A percentile compares a stretch with the other conserved stretches of the same genome.
Conservation (phyloP, 2,797 vertebrate genomes). For the Diplodus sargus region DNA sequence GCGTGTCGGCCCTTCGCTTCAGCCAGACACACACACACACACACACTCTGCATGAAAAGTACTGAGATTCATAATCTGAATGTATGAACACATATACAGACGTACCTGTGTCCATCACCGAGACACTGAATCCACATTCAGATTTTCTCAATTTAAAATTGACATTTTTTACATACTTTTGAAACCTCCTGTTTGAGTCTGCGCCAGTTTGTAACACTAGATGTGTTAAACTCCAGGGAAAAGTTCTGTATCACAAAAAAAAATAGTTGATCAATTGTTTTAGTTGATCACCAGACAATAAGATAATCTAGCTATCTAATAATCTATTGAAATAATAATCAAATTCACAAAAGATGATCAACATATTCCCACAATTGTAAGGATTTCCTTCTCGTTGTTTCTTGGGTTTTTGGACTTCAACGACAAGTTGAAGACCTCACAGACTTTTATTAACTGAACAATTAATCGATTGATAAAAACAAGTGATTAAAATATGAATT, state of each 20-base stretch:
- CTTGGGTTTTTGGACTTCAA: background rate
- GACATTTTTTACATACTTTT: background rate
- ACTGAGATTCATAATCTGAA: conserved; percentile 1
- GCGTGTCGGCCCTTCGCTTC: conserved; percentile 64
- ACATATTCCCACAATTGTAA: background rate
- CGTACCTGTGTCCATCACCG: background rate
- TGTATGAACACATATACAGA: conserved; percentile 3
- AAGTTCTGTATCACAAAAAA: background rate
- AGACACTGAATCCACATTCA: conserved; percentile 1
- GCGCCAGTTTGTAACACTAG: background rate
- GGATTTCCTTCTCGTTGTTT: background rate
- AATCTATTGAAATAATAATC: background rate
- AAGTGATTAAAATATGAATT: background rate
- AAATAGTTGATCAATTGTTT: background rate
- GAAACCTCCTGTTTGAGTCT: background rate
- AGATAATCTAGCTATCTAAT: too few species aligned
- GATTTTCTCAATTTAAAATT: background rate
- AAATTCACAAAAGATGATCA: background rate
- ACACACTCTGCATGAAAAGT: background rate
- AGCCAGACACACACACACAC: background rate
- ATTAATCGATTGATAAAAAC: background rate
- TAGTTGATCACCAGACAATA: background rate
- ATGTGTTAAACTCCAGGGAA: background rate
- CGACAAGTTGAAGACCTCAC: background rate
- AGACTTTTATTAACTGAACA: background rate